A percentile compares a stretch with the other conserved stretches of the same genome.
Conservation (phyloP, 30 jellyfish, hydroid and myxozoan species). For the Cassiopea xamachana region DNA sequence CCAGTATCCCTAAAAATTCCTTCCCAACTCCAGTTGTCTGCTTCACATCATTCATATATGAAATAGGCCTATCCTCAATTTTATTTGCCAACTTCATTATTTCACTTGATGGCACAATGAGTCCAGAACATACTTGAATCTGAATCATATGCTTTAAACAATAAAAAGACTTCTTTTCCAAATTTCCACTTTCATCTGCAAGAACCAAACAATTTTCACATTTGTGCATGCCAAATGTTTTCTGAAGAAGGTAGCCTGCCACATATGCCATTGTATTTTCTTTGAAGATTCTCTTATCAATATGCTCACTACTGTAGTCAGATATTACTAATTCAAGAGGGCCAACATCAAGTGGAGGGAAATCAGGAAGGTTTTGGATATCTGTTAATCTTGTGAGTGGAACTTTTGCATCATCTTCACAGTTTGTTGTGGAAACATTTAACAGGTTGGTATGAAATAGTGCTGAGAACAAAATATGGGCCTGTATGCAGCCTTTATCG, state of each 20-base stretch:
- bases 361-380: slow-evolving; percentile 18
- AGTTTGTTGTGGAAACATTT: background rate
- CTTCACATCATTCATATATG: slow-evolving; percentile 1
- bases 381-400: slow-evolving; percentile 4
- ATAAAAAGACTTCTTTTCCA: slow-evolving; percentile 6
- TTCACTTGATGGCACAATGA: slow-evolving; percentile 26
- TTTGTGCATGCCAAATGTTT: slow-evolving; percentile 23
- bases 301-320: slow-evolving; percentile 10
- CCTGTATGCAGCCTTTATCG: background rate
- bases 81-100: background rate
- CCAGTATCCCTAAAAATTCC: background rate
- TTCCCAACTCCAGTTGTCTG: slow-evolving; percentile 34
- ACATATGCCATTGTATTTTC: slow-evolving; percentile 51
- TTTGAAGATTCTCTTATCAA: slow-evolving; percentile 25
- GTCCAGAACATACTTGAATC: slow-evolving; percentile 44
- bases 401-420: slow-evolving; percentile 20
- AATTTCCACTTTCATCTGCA: slow-evolving; percentile 32
- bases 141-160: slow-evolving; percentile 41
- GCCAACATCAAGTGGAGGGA: slow-evolving; percentile 32
- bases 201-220: slow-evolving; percentile 6
- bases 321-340: slow-evolving; percentile 4
- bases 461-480: background rate
- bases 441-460: slow-evolving; percentile 6
- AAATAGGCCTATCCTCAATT: slow-evolving; percentile 24
- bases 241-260: slow-evolving; percentile 27